Base-by-base conservation (phyloP, 2,113 vertebrate species). In the Myotis yumanensis region DNA sequence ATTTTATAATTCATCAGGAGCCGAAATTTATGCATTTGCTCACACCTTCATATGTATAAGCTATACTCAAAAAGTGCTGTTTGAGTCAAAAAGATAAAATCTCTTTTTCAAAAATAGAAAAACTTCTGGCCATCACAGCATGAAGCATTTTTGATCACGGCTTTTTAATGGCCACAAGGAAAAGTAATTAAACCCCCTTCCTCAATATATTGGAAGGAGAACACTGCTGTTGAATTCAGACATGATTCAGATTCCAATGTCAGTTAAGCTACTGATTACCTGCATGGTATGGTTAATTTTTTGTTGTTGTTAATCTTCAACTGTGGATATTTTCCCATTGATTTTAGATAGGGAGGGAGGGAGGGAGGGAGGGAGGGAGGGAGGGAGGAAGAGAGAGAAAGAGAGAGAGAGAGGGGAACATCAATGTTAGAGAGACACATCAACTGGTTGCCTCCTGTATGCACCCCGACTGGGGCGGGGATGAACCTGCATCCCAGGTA, bases 1-100 rank as follows among this genome's bases (percentile, higher is more conserved):
- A 97, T 94, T 96, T 96, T 88, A 89, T 91, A 96, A 96, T 96
- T 96, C 81, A 97, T 95, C 80, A 97, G 75, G 77, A 95, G 64
- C 28, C 57, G 86, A 90, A 96, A 93, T 96, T n/a, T 95, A 94
- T 96, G 92, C 66, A 84, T 79, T 94, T 95, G 10, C 62, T 94
- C 72, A 89, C 9, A 95, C 32, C 35, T 95, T 86, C 6, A 4
- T 57, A 71, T 84, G n/a, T 35, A 84, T 17, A 85, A 90, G 11
- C 57, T 62, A 80, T 51, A 86, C n/a, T 95, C 18, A 83, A 88
- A 90, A 92, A 79, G 28, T 23, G 15, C 10, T 69, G 11, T 25
- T 86, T 68, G 54, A 82, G 85, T 89, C 16, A 43, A 90, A 87
- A 86, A 92, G 4, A 25, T 80, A 73, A 93, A 80, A 54, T 84